These are phyloP conservation scores for Toxostoma redivivum DNA, from an alignment of 2,113 vertebrate species.

Conservation along the genomic window DNA sequence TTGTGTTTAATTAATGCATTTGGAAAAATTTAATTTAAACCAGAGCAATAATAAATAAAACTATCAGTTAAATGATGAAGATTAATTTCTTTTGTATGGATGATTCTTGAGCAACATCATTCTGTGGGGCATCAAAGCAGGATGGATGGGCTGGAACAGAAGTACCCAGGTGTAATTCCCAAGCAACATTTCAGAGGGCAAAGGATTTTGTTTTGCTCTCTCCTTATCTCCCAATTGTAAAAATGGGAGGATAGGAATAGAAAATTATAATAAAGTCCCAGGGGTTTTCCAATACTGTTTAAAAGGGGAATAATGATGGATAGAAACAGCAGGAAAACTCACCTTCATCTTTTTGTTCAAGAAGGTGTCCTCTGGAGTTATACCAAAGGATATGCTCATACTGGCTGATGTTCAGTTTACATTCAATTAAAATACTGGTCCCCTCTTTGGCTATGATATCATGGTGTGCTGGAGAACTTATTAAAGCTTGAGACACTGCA, in stretches of 20 bases:
- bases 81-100: background rate
- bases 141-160: background rate
- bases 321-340: conserved; percentile 10
- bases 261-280: background rate
- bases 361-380: conserved; percentile 81
- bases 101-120: background rate
- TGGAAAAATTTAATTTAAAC: background rate
- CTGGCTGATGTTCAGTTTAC: conserved; percentile 76
- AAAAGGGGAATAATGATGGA: background rate
- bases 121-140: background rate
- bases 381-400: conserved; percentile 81
- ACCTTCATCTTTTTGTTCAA: conserved; percentile 72
- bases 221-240: background rate
- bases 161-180: background rate
- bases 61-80: background rate
- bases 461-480: conserved; percentile 49
- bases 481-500: conserved; percentile 17
- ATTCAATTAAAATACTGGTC: conserved; percentile 78
- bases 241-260: background rate
- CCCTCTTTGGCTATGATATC: conserved; percentile 86
- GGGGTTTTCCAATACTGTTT: background rate
- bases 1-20: background rate
- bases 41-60: background rate
- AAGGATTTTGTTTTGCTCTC: background rate
- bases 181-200: background rate